Evolutionary conservation across 2,888 invertebrate genomes (phyloP).

Genomic region (Diaprepes abbreviatus): DNA sequence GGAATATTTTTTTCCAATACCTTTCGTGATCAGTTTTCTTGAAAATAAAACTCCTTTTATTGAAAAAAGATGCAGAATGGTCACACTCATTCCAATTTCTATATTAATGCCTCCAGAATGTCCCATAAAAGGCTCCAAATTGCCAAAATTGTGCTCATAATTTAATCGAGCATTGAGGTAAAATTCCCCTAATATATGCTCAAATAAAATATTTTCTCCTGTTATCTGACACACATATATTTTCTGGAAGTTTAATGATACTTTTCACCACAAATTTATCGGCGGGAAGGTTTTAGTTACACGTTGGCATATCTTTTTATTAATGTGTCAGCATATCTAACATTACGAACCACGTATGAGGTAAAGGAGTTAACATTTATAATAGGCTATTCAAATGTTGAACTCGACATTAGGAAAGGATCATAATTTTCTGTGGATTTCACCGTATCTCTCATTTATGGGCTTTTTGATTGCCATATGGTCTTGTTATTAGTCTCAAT

Average conservation of each 20-base stretch:
- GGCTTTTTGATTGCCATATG: too few relatives aligned
- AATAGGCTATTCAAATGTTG: too few relatives aligned
- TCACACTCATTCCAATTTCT: background rate
- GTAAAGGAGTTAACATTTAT: too few relatives aligned
- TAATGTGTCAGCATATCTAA: too few relatives aligned
- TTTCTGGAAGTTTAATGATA: background rate
- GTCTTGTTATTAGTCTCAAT: too few relatives aligned
- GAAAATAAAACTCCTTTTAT: background rate
- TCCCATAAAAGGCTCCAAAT: background rate
- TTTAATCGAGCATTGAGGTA: background rate
- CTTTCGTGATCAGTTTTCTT: too few relatives aligned
- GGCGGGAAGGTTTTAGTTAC: background rate
- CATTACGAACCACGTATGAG: too few relatives aligned
- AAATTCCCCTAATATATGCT: constrained; percentile 2
- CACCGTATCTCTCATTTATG: too few relatives aligned
- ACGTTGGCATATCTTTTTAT: background rate
- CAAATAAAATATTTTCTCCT: background rate
- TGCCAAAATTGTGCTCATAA: background rate
- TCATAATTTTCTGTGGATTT: too few relatives aligned
- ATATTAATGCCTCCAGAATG: background rate
- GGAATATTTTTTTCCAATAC: too few relatives aligned
- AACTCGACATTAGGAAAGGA: too few relatives aligned
- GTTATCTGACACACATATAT: background rate
- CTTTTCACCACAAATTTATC: background rate
- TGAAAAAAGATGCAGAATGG: background rate